phyloP scores from a whole-genome alignment of 2,113 vertebrate species.

The Hippopotamus amphibius region DNA sequence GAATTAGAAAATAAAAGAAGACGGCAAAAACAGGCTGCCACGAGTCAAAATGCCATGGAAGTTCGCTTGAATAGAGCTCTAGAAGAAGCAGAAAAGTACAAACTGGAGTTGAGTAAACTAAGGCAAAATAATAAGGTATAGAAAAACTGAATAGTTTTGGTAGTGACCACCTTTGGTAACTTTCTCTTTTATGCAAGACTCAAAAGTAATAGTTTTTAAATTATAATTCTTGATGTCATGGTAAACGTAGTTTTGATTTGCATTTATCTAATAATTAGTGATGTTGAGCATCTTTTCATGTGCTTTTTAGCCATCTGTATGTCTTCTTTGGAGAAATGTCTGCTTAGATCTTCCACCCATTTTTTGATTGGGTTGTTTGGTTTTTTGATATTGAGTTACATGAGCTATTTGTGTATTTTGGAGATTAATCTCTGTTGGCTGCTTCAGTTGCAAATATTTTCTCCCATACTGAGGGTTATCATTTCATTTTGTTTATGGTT shows the following conservation, averaged over 20 bases:
- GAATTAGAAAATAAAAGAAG: constrained; percentile 91
- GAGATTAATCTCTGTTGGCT: background rate
- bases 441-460: background rate
- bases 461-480: background rate
- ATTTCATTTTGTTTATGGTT: background rate
- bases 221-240: constrained; percentile 14
- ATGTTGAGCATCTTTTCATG: background rate
- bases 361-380: background rate
- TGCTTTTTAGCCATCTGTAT: background rate
- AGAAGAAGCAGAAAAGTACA: constrained; percentile 93
- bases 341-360: background rate
- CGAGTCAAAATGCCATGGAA: constrained; percentile 89
- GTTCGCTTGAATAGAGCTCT: constrained; percentile 95
- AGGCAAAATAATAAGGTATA: constrained; percentile 93
- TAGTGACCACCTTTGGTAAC: constrained; percentile 41
- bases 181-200: background rate
- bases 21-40: constrained; percentile 91
- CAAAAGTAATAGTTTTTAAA: constrained; percentile 38
- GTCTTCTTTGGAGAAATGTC: background rate
- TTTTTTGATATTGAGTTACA: background rate
- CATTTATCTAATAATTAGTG: background rate
- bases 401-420: background rate
- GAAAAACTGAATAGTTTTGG: constrained; percentile 34
- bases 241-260: background rate
- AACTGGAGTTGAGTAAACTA: constrained; percentile 91